Evolutionary conservation across 2,888 invertebrate genomes (phyloP).

Genomic region (Cheilosia urbana): DNA sequence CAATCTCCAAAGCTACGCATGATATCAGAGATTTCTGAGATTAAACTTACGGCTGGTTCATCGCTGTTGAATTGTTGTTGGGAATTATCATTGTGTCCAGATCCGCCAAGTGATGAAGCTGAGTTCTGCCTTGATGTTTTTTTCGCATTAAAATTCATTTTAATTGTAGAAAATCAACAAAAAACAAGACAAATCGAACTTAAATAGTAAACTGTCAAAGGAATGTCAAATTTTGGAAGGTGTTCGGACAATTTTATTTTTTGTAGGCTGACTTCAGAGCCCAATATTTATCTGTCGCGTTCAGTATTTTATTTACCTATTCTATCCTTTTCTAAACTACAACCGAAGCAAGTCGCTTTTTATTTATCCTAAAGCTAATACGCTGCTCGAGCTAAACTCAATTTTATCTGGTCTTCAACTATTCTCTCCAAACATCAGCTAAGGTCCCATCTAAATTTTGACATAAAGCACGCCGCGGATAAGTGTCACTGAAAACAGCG

Average conservation of each 20-base stretch:
- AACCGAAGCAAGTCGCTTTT: neutral
- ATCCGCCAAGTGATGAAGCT: conserved; percentile 28
- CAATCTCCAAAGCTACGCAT: conserved; percentile 98
- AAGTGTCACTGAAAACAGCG: too few species aligned
- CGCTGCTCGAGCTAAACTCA: too few species aligned
- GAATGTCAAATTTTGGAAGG: neutral
- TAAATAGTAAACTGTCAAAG: neutral
- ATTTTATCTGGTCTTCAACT: too few species aligned
- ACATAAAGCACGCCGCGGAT: too few species aligned
- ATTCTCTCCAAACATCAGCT: too few species aligned
- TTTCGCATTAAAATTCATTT: conserved; percentile 79
- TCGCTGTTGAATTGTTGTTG: conserved; percentile 74
- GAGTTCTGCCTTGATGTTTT: conserved; percentile 80
- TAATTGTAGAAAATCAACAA: neutral
- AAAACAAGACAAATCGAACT: neutral
- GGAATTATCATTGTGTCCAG: conserved; percentile 34
- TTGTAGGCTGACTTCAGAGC: neutral
- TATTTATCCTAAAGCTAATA: too few species aligned
- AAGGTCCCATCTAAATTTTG: too few species aligned
- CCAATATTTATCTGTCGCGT: neutral
- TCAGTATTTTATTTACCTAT: neutral
- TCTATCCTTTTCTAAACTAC: neutral
- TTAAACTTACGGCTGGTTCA: conserved; percentile 79
- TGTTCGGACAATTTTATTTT: neutral
- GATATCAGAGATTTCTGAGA: conserved; percentile 90